A percentile compares a stretch with the other conserved stretches of the same genome.
phyloP scores from a whole-genome alignment of 2,113 vertebrate genomes.

The Willisornis vidua region DNA sequence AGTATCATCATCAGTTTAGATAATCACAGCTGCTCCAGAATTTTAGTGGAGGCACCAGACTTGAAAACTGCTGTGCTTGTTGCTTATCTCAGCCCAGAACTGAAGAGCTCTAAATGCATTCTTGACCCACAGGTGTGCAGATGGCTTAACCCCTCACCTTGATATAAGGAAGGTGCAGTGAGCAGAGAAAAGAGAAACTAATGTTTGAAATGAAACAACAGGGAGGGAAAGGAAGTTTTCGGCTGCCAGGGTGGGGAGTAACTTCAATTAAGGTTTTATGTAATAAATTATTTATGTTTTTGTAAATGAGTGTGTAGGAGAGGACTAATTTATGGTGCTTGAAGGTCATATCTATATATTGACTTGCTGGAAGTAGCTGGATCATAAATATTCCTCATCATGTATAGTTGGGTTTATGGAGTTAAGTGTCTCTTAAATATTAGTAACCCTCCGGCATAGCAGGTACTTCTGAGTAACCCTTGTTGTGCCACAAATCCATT shows the following conservation, averaged over 20 bases:
- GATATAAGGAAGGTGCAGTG: neutral
- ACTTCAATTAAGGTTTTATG: neutral
- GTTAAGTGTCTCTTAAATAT: neutral
- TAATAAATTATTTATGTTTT: neutral
- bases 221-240: neutral
- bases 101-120: neutral
- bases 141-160: neutral
- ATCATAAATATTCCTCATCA: neutral
- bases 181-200: neutral
- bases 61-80: neutral
- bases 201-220: neutral
- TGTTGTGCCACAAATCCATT: neutral
- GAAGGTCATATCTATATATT: neutral
- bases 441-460: neutral
- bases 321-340: neutral
- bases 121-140: rapidly evolving
- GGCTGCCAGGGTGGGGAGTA: neutral
- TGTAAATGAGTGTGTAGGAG: neutral
- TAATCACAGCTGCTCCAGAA: neutral
- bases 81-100: neutral
- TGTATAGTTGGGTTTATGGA: neutral
- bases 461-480: neutral
- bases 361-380: neutral
- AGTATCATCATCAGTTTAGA: neutral
- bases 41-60: neutral